Base-by-base conservation (phyloP, 2,113 vertebrate genomes). In the Eidolon helvum region DNA sequence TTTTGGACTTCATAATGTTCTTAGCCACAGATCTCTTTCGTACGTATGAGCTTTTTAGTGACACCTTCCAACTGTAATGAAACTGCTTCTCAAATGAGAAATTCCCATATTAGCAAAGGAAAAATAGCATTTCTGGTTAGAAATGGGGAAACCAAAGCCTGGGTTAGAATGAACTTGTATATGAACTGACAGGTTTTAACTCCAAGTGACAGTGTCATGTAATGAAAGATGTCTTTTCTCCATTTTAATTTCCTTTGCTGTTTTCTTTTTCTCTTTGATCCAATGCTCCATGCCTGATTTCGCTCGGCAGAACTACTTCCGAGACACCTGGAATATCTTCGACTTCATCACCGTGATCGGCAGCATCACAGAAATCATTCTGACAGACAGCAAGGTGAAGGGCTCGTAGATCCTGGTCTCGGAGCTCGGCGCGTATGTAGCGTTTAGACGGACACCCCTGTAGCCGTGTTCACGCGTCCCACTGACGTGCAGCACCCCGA, bases 311-410 rank as follows among this genome's bases (percentile, higher is more conserved):
- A 99, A 99, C 98, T 99, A 99, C 98, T 99, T 99, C 97, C 98
- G 99, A 95, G 99, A 99, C 96, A 99, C 99, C 0, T 99, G 99
- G 99, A 99, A 99, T 96, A 99, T 99, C 97, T 99, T 99, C 97
- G 99, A 99, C 98, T 99, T 99, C 98, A 99, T 99, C 98, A 99
- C 99, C 0, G 99, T 99, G 74, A 98, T 99, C 1, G 99, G 99
- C 91, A 99, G 99, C 98, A 99, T 99, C 95, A 99, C 99, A 0
- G 99, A 99, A 98, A 99, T 99, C 30, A 99, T 99, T 94, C 99
- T 99, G 38, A 99, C 99, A 0, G 99, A 99, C 93, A 99, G 98
- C 97, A 99, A 99, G 98, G 99, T 99, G 97, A 98, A 79, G 72
- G 40, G 7, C 65, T 80, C 18, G 1, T 45, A 14, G 24, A n/a